Percentiles rank a stretch among this genome's conserved stretches.
These are phyloP conservation scores for Leptopilina syphax DNA, from an alignment of 2,888 invertebrate genomes.

Conservation along the genomic window DNA sequence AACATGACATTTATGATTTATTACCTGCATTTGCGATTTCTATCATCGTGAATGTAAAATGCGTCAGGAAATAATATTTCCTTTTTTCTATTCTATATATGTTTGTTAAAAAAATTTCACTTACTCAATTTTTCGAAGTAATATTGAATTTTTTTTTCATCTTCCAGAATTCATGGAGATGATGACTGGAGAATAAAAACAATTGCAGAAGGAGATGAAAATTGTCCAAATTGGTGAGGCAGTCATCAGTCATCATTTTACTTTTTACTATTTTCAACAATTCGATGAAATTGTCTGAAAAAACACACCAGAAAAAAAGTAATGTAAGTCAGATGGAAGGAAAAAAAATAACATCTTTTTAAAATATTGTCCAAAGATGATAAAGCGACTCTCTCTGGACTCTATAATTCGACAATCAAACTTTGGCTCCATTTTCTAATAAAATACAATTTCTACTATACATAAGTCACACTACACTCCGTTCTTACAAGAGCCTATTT, in stretches of 20 bases:
- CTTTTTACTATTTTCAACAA: constrained; percentile 46
- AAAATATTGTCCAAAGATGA: constrained; percentile 2
- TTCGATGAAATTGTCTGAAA: constrained; percentile 24
- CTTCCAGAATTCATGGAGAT: constrained; percentile 96
- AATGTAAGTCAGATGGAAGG: constrained; percentile 1
- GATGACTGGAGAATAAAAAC: constrained; percentile 93
- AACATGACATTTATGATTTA: constrained; percentile 5
- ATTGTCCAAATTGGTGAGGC: neutral
- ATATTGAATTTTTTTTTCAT: constrained; percentile 60
- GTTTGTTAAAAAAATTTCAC: neutral
- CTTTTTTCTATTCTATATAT: too few relatives aligned
- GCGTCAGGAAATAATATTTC: neutral
- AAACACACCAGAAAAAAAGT: neutral
- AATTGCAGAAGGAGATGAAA: neutral
- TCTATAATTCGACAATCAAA: constrained; percentile 42
- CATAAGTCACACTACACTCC: constrained; percentile 35
- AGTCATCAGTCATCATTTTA: constrained; percentile 42
- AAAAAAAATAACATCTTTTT: constrained; percentile 15
- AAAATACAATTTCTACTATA: constrained; percentile 38
- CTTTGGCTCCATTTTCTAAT: constrained; percentile 29
- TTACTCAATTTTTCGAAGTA: neutral
- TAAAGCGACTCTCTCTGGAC: constrained; percentile 56
- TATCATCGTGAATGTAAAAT: neutral
- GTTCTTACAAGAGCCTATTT: constrained; percentile 44
- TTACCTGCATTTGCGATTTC: constrained; percentile 25